These are phyloP conservation scores for Poecile montanus DNA, from an alignment of 2,797 vertebrate genomes.

Conservation along the genomic window DNA sequence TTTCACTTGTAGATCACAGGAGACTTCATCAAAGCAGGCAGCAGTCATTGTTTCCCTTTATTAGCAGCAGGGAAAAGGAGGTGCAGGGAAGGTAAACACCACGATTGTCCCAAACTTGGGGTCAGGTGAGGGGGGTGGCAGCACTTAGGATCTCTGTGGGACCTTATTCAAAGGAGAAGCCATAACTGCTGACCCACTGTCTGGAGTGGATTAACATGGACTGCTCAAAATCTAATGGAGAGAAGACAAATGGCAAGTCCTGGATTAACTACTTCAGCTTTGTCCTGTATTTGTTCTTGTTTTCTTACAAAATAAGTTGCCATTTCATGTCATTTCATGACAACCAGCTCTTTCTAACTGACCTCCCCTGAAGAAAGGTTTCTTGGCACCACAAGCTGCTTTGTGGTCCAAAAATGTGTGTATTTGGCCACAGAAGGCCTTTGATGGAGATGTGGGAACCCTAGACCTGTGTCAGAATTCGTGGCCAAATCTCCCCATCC, in stretches of 20 bases:
- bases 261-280: neutral
- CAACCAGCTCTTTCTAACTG: neutral
- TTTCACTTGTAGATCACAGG: conserved; percentile 46
- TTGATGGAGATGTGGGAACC: neutral
- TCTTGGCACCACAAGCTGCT: neutral
- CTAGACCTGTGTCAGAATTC: neutral
- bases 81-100: neutral
- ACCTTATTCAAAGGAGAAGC: neutral
- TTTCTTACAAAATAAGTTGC: neutral
- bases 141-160: neutral
- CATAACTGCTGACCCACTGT: neutral
- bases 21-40: conserved; percentile 46
- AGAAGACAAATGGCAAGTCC: neutral
- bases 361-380: neutral
- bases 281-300: neutral
- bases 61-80: conserved; percentile 12
- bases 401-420: neutral
- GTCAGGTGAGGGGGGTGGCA: neutral
- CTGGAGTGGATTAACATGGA: neutral
- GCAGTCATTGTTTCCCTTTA: conserved; percentile 12
- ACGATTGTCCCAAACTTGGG: neutral
- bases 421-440: neutral
- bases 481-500: neutral
- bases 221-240: neutral
- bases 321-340: neutral